Evolutionary conservation across 2,888 invertebrate genomes (phyloP).

Genomic region (Tanytarsus gracilentus): DNA sequence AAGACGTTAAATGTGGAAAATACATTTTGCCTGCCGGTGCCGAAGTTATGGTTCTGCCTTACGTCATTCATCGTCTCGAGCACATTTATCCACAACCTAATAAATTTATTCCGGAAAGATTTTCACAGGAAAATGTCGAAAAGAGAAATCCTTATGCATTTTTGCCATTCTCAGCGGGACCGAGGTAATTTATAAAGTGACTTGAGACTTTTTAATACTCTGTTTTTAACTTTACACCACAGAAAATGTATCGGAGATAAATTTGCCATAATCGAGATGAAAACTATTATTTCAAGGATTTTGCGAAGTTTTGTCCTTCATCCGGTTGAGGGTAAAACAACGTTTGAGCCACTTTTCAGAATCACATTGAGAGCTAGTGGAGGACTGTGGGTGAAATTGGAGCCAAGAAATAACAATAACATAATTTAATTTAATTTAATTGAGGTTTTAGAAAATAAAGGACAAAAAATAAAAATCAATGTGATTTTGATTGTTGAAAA

Average conservation of each 20-base stretch:
- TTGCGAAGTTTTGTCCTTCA: slow-evolving; percentile 45
- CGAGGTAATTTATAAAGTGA: slow-evolving; percentile 48
- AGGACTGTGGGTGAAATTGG: slow-evolving; percentile 50
- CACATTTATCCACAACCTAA: slow-evolving; percentile 50
- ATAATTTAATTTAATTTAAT: not conserved
- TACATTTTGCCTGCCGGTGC: slow-evolving; percentile 48
- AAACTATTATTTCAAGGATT: slow-evolving; percentile 48
- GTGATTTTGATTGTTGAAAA: too few species aligned
- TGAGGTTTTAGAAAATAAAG: too few species aligned
- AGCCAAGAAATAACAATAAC: slow-evolving; percentile 35
- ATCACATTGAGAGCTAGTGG: slow-evolving; percentile 50
- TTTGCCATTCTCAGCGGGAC: slow-evolving; percentile 52
- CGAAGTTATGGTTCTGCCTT: slow-evolving; percentile 49
- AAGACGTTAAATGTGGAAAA: slow-evolving; percentile 42
- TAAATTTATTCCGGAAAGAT: slow-evolving; percentile 50
- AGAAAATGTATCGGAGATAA: slow-evolving; percentile 46
- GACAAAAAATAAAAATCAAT: too few species aligned
- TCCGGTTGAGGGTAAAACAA: slow-evolving; percentile 46
- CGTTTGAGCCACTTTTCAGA: slow-evolving; percentile 46
- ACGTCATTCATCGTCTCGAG: slow-evolving; percentile 48
- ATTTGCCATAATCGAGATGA: slow-evolving; percentile 52
- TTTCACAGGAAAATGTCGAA: slow-evolving; percentile 45
- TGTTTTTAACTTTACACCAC: not conserved
- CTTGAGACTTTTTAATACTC: slow-evolving; percentile 28
- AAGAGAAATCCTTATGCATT: slow-evolving; percentile 50